Base-by-base conservation (phyloP, 23 tunicate species). In the Aplidium turbinatum region DNA sequence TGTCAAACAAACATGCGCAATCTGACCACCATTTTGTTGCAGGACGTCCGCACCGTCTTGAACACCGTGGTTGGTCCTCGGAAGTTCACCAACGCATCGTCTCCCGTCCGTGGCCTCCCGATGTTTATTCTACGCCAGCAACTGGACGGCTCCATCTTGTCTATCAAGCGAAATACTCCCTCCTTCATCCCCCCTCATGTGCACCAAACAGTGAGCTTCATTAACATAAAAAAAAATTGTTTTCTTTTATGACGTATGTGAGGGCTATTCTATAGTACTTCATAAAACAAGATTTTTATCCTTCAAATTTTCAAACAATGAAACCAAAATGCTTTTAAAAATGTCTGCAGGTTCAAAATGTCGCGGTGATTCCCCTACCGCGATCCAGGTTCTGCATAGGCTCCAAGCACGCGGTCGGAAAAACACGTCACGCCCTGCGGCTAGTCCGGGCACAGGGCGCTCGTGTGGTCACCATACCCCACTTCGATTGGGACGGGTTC, bases 371-470 rank as follows among this genome's bases (percentile, higher is more conserved):
- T 30, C 97, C 97, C 13, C 68, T 91, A 29, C 97, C 97, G 0
- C 77, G 97, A 7, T 91, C 91, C 1, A 78, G 97, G 7, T 91
- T 84, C 68, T 91, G 97, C 78, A 70, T 84, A 42, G 86, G 69
- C 6, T 91, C 97, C 5, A 74, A 67, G 54, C 97, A 91, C 52
- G 97, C 97, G 34, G 70, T 79, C 23, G 97, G 97, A 30, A 91
- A 91, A 38, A 80, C 97, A 20, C 75, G 97, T 24, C 76, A 85
- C 58, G 97, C 87, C 7, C 57, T 91, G 51, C 81, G 97, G 7
- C 67, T 91, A 13, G 47, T 91, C 0, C 82, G 97, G 1, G 97
- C 97, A 1, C 97, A 91, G 38, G 92, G 97, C n/a, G 97, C 97
- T 21, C 81, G 97, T 20, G 86, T 91, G 7, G 82, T 91, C 11